Percentiles rank a stretch among this genome's conserved stretches.
phyloP scores from a whole-genome alignment of 2,888 invertebrate genomes.

The Scaptomyza caliginosa region DNA sequence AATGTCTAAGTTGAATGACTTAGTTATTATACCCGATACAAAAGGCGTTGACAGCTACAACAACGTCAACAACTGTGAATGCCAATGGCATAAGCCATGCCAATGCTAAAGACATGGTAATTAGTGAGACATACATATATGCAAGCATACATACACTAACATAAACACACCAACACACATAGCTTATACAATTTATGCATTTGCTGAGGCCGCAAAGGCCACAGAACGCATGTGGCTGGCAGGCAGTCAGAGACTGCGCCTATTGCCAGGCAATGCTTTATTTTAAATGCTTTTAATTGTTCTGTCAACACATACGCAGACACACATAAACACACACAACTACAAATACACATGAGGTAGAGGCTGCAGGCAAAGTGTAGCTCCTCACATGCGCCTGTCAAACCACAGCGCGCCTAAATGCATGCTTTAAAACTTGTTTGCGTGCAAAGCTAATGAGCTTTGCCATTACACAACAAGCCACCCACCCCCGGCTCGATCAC shows the following conservation, averaged over 20 bases:
- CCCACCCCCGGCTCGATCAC: conserved; percentile 17
- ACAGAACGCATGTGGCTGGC: conserved; percentile 50
- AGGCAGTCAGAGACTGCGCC: conserved; percentile 38
- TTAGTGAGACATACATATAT: conserved; percentile 61
- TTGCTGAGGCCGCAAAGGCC: conserved; percentile 56
- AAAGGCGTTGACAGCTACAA: conserved; percentile 36
- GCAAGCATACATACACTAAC: conserved; percentile 16
- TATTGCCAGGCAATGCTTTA: conserved; percentile 73
- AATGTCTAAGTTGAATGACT: conserved; percentile 3
- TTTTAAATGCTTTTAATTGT: conserved; percentile 80
- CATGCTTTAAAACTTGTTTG: conserved; percentile 80
- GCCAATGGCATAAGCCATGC: conserved; percentile 74
- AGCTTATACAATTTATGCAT: conserved; percentile 70
- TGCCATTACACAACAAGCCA: conserved; percentile 75
- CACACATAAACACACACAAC: conserved; percentile 20
- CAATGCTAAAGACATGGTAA: conserved; percentile 77
- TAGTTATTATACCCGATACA: conserved; percentile 19
- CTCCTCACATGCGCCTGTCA: conserved; percentile 56
- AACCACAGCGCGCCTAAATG: conserved; percentile 77
- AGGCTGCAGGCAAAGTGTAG: conserved; percentile 41
- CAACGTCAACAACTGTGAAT: conserved; percentile 57
- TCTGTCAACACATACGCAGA: conserved; percentile 71
- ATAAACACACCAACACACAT: conserved; percentile 13
- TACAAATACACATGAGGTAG: conserved; percentile 6
- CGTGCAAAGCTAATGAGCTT: conserved; percentile 80